Percentiles rank a stretch among this genome's conserved stretches.
These are phyloP conservation scores for Hartigia nigra DNA, from an alignment of 2,888 invertebrate genomes.

Conservation along the genomic window DNA sequence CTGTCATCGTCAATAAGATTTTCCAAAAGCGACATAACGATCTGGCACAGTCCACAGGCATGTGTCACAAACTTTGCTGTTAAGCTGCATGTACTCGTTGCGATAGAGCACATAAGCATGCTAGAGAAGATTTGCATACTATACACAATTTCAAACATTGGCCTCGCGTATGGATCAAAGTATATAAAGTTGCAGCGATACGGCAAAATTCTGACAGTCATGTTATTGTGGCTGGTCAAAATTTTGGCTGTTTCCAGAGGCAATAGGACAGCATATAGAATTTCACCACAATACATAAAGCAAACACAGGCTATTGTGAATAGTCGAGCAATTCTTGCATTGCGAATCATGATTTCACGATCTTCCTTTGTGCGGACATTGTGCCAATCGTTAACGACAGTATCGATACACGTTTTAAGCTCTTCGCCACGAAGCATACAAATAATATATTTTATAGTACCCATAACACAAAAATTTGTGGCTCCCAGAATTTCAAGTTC, in stretches of 20 bases:
- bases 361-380: slow-evolving; percentile 13
- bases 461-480: background rate
- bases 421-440: no score
- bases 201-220: slow-evolving; percentile 41
- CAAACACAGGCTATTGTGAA: slow-evolving; percentile 35
- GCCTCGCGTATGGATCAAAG: slow-evolving; percentile 45
- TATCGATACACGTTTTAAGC: no score
- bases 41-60: slow-evolving; percentile 53
- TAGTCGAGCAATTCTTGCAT: slow-evolving; percentile 22
- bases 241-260: slow-evolving; percentile 26
- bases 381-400: no score
- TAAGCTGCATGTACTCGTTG: slow-evolving; percentile 49
- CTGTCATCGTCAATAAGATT: slow-evolving; percentile 29
- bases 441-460: slow-evolving; percentile 48
- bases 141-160: slow-evolving; percentile 53
- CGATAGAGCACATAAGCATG: slow-evolving; percentile 50
- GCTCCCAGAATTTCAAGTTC: background rate
- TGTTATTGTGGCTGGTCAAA: slow-evolving; percentile 28
- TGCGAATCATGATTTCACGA: slow-evolving; percentile 28
- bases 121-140: slow-evolving; percentile 47
- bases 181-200: slow-evolving; percentile 50
- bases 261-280: slow-evolving; percentile 31
- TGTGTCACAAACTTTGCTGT: slow-evolving; percentile 55
- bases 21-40: slow-evolving; percentile 40
- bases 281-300: slow-evolving; percentile 43